A percentile compares a stretch with the other conserved stretches of the same genome.
phyloP scores from a whole-genome alignment of 2,888 invertebrate genomes.

The Tachina fera region DNA sequence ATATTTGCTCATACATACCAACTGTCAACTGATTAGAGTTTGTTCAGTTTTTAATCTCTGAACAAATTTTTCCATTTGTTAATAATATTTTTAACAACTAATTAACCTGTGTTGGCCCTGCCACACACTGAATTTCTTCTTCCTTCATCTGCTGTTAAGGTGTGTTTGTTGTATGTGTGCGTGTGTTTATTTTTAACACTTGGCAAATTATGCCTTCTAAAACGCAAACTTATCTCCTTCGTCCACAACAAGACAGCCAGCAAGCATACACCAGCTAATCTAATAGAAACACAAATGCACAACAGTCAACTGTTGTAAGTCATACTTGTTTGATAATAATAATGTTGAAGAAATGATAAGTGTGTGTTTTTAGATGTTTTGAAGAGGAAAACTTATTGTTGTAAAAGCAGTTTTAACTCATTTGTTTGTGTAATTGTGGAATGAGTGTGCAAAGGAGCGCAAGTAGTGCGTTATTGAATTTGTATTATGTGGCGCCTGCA shows the following conservation, averaged over 20 bases:
- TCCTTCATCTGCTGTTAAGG: constrained; percentile 39
- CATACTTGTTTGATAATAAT: constrained; percentile 57
- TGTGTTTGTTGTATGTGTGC: constrained; percentile 24
- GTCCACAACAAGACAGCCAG: constrained; percentile 37
- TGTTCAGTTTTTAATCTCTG: constrained; percentile 17
- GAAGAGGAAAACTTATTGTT: constrained; percentile 8
- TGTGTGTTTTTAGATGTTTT: constrained; percentile 5
- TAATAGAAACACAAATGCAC: constrained; percentile 42
- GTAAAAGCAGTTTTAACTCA: not conserved
- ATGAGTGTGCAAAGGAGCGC: not conserved
- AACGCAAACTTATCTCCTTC: constrained; percentile 49
- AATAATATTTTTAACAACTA: constrained; percentile 61
- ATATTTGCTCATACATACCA: too few relatives aligned
- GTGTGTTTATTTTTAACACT: constrained; percentile 26
- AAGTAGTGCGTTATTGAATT: constrained; percentile 1
- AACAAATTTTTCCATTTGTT: constrained; percentile 58
- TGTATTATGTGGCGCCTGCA: constrained; percentile 49
- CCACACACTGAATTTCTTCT: constrained; percentile 21
- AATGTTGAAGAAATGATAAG: constrained; percentile 60
- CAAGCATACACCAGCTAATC: constrained; percentile 26
- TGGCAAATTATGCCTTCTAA: constrained; percentile 56
- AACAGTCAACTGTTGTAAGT: constrained; percentile 58
- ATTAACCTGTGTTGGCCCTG: constrained; percentile 64
- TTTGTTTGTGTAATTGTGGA: constrained; percentile 5
- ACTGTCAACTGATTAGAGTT: constrained; percentile 20